Base-by-base conservation (phyloP, 2,888 invertebrate species). In the Amblyteles armatorius region DNA sequence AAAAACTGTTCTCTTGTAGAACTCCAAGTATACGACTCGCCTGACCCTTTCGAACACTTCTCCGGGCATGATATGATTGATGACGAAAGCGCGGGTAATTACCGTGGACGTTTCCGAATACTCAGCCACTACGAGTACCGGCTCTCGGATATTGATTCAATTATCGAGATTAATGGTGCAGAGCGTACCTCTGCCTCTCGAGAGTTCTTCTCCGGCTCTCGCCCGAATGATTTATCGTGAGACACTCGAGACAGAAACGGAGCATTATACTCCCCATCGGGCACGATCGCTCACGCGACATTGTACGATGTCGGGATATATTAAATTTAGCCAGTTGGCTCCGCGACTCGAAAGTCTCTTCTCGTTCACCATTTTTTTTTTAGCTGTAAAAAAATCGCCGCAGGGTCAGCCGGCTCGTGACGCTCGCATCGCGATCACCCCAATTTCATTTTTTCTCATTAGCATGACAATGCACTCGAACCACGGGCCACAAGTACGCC, bases 81-180 rank as follows among this genome's bases (percentile, higher is more conserved):
- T 89, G 91, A 90, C 82, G 82, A 81, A 74, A 74, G 67, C 6
- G 0, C 73, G 22, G 73, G 77, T 76, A 89, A 91, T 91, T 90
- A 90, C 87, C 89, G 88, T 84, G 85, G 85, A 86, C 82, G 83
- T 86, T 63, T 86, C 87, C 88, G 88, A 90, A 83, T 88, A 87
- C 83, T 81, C 67, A 57, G 48, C 87, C 87, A 82, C 36, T 52
- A 63, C 36, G 63, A 63, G 48, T 9, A 76, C 50, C 40, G 44
- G 16, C 89, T 88, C 89, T 87, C 88, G 83, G 89, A 92, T 92
- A 92, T 92, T 91, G 92, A 92, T 92, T 92, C 92, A 92, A 92
- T 92, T 92, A 92, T 90, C 86, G 90, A 91, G 92, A 92, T 92
- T 92, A 92, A 92, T 92, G 89, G 90, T 81, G 87, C 65, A 76